Base-by-base conservation (phyloP, 2,113 vertebrate genomes). In the Hemiprocne comata region DNA sequence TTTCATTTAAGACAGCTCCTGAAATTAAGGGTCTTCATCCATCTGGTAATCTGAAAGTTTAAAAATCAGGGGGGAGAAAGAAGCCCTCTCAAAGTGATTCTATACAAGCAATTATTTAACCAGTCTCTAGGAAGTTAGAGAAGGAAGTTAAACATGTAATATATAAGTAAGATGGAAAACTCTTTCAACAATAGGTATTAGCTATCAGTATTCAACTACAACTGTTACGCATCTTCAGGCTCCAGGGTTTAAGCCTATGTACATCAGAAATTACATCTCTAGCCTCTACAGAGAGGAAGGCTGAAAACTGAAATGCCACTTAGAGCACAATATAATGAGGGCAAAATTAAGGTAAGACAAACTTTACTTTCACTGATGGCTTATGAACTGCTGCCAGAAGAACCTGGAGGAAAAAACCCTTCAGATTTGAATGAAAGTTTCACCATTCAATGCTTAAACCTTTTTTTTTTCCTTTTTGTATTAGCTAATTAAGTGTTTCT, bases 21-120 rank as follows among this genome's bases (percentile, higher is more conserved):
- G 87, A 95, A 95, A 94, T 94, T 91, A 89, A 89, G 74, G 48
- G 8, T 97, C 96, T 97, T 95, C 93, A 79, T 96, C 96, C 96
- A 91, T 51, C 74, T 90, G 93, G 94, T 24, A 91, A 92, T 92
- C 94, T 97, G 96, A 61, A 97, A 97, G n/a, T 89, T 89, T 89
- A 84, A 94, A 77, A 79, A 74, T 42, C 42, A 69, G 44, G 7
- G 53, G 53, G 17, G 36, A 14, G 19, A 23, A 84, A 92, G 44
- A 62, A 87, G 55, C 77, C 70, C 85, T 93, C 55, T 78, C 46
- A 57, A 11, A 73, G 74, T 62, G 86, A 84, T 54, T 76, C 82
- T 21, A 5, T 42, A 74, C 62, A 73, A 80, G 7, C 20, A 66
- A 42, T 50, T 77, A 65, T 73, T 91, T 90, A 87, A 75, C 54